Evolutionary conservation across 2,888 invertebrate species (phyloP), one percentile per base, ranked within the genome.

Genomic region (Athalia rosae): DNA sequence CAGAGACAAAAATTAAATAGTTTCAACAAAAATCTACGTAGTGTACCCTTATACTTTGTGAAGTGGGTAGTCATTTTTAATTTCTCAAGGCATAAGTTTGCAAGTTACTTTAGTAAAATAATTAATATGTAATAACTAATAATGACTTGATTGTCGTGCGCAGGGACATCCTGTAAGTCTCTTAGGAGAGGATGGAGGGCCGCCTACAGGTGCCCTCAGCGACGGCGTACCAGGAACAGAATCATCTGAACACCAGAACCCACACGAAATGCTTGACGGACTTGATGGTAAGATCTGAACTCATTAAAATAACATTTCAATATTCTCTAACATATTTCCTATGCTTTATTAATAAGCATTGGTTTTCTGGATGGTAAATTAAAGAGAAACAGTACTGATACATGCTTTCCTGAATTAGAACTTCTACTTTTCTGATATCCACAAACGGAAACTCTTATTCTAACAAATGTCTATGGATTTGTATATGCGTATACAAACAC

Each of bases 261-360:
- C 89, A 80, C 90, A 89, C 61, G 90, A 90, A 87, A 87, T 88
- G 85, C 86, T 90, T 84, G 90, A 90, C 84, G 89, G 89, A 88
- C 88, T 90, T 82, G 90, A 90, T 89, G 90, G 90, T 90, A 90
- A 90, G 90, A 89, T 73, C 81, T 84, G 82, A 66, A 81, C 80
- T 71, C 78, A 79, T 83, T 83, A 80, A 79, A 66, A 82, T 83
- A 79, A 81, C 81, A 82, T 81, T 83, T 86, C 81, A 77, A 77
- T 81, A 80, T 80, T 81, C 84, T 82, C 80, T 79, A 80, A 83
- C 83, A 80, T 82, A 83, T 81, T 84, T 84, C 82, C 81, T 77
- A 59, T 58, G 53, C 56, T 56, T 11, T 64, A 13, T 5, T 41
- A 47, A n/a, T 41, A 13, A 56, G 69, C 41, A 13, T 53, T 53